phyloP scores from a whole-genome alignment of 2,888 invertebrate genomes.

The Carabus problematicus region DNA sequence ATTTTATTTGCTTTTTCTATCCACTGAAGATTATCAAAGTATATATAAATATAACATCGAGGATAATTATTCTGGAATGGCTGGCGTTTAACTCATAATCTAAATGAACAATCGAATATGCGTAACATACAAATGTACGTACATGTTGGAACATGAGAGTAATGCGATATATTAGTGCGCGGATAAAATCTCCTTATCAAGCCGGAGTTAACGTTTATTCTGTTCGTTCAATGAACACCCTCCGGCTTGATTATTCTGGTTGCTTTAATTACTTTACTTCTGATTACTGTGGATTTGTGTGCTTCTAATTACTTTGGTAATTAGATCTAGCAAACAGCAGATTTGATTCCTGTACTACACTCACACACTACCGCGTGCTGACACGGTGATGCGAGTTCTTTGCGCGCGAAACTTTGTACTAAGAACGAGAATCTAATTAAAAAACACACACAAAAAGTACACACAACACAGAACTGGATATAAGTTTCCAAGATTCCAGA shows the following conservation, averaged over 20 bases:
- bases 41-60: too few relatives aligned
- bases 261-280: conserved; percentile 42
- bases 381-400: too few relatives aligned
- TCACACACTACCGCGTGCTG: background rate
- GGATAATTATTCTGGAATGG: too few relatives aligned
- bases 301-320: conserved; percentile 37
- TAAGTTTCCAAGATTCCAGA: background rate
- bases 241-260: conserved; percentile 38
- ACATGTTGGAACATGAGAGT: too few relatives aligned
- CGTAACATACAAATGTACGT: too few relatives aligned
- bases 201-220: conserved; percentile 28
- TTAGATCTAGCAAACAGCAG: conserved; percentile 20
- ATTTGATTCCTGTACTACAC: background rate
- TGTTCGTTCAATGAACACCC: conserved; percentile 24
- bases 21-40: too few relatives aligned
- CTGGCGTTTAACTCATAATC: too few relatives aligned
- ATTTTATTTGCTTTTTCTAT: too few relatives aligned
- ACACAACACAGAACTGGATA: background rate
- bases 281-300: conserved; percentile 42
- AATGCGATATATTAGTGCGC: background rate
- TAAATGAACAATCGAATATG: too few relatives aligned
- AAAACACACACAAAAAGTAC: background rate
- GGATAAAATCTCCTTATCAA: conserved; percentile 36
- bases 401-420: background rate
- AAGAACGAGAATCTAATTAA: background rate